A percentile compares a stretch with the other conserved stretches of the same genome.
phyloP scores from a whole-genome alignment of 1,140 invertebrate species.

The Homalodisca vitripennis region DNA sequence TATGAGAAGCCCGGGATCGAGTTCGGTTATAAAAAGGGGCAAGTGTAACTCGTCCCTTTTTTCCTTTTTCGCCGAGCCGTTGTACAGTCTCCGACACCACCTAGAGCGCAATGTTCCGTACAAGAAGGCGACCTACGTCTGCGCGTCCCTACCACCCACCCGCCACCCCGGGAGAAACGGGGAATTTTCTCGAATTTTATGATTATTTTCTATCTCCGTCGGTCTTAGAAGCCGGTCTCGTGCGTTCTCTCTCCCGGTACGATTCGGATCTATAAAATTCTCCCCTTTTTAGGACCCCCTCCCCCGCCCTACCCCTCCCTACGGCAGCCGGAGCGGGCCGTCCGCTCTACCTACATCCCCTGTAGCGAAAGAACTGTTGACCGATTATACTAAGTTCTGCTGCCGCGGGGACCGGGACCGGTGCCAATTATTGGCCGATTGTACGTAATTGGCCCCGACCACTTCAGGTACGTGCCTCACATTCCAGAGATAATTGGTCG shows the following conservation, averaged over 20 bases:
- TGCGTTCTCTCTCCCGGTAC: constrained; percentile 16
- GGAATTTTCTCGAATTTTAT: constrained; percentile 35
- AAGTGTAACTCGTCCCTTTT: constrained; percentile 23
- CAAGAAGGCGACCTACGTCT: constrained; percentile 13
- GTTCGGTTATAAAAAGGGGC: constrained; percentile 30
- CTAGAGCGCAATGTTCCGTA: too few relatives aligned
- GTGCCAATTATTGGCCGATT: constrained; percentile 4
- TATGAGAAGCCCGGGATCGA: constrained; percentile 26
- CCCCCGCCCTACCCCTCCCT: neutral
- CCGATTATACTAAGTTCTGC: constrained; percentile 32
- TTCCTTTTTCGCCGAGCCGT: constrained; percentile 11
- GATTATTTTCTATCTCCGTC: constrained; percentile 33
- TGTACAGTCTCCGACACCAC: constrained; percentile 8
- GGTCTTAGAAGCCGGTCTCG: constrained; percentile 10
- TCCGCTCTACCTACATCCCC: constrained; percentile 31
- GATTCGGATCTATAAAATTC: constrained; percentile 31
- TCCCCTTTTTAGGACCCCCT: constrained; percentile 25
- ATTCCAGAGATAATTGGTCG: neutral
- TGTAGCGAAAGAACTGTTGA: constrained; percentile 31
- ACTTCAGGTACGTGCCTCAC: neutral
- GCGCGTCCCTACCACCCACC: constrained; percentile 22
- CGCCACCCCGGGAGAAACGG: constrained; percentile 27
- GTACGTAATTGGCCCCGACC: neutral
- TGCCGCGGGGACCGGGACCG: neutral
- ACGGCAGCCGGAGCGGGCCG: neutral